These are phyloP conservation scores for Protodeltote pygarga DNA, from an alignment of 2,888 invertebrate genomes.

Conservation along the genomic window DNA sequence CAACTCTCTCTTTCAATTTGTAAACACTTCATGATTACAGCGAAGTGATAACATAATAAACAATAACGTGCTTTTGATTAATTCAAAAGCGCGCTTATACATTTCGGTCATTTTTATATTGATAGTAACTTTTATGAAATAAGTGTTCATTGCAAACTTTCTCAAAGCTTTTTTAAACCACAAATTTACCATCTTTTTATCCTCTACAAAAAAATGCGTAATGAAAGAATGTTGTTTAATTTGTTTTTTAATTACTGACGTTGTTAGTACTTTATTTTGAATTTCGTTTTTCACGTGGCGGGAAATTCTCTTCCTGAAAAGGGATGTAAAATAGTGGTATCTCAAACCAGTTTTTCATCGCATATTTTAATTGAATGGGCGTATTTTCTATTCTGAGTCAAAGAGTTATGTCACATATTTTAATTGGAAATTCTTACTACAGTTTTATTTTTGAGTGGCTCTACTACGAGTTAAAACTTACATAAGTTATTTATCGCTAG, in stretches of 20 bases:
- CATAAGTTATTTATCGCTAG: no score
- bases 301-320: slow-evolving; percentile 16
- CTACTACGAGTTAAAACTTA: no score
- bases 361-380: slow-evolving; percentile 12
- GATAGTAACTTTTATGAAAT: background rate
- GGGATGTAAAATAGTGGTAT: slow-evolving; percentile 19
- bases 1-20: slow-evolving; percentile 85
- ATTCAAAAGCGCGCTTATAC: background rate
- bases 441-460: no score
- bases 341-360: slow-evolving; percentile 13
- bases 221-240: background rate
- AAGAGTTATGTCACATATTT: background rate
- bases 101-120: background rate
- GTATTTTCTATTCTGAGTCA: background rate
- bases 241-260: background rate
- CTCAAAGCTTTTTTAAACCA: slow-evolving; percentile 1
- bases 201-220: background rate
- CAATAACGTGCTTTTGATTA: slow-evolving; percentile 16
- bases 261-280: slow-evolving; percentile 15
- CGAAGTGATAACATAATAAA: slow-evolving; percentile 48
- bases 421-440: no score
- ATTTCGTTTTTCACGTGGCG: slow-evolving; percentile 11
- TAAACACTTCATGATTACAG: slow-evolving; percentile 70
- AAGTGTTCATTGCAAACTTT: slow-evolving; percentile 1
- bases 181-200: background rate